These are phyloP conservation scores for Drosophila bunnanda DNA, from an alignment of 2,888 invertebrate species.

Conservation along the genomic window DNA sequence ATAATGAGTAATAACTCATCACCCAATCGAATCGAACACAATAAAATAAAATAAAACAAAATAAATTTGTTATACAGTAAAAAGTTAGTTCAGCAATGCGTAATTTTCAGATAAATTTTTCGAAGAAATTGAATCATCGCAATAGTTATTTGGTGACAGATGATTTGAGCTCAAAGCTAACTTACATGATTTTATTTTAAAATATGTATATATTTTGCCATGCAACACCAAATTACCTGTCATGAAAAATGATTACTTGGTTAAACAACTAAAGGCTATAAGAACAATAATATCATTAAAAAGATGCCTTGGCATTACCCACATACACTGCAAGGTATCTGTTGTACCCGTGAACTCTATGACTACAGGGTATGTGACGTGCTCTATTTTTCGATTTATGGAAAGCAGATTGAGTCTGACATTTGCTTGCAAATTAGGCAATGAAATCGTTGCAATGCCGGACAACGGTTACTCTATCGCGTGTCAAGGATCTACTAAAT, in stretches of 20 bases:
- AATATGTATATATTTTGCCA: too few relatives aligned
- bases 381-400: slow-evolving; percentile 27
- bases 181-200: too few relatives aligned
- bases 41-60: too few relatives aligned
- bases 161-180: neutral
- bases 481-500: slow-evolving; percentile 60
- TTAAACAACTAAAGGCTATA: neutral
- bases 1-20: too few relatives aligned
- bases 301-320: neutral
- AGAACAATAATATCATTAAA: neutral
- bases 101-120: too few relatives aligned
- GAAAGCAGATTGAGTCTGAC: slow-evolving; percentile 30
- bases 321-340: neutral
- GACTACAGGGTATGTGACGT: neutral
- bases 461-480: slow-evolving; percentile 54
- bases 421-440: slow-evolving; percentile 32
- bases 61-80: too few relatives aligned
- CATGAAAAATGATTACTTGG: neutral
- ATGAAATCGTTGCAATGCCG: slow-evolving; percentile 20
- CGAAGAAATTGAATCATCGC: neutral
- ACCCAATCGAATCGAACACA: too few relatives aligned
- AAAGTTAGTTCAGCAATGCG: too few relatives aligned
- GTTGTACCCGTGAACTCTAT: neutral
- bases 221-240: neutral
- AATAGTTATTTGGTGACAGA: neutral